Conservation (phyloP, 2,888 invertebrate species). For the Drosophila eohydei region DNA sequence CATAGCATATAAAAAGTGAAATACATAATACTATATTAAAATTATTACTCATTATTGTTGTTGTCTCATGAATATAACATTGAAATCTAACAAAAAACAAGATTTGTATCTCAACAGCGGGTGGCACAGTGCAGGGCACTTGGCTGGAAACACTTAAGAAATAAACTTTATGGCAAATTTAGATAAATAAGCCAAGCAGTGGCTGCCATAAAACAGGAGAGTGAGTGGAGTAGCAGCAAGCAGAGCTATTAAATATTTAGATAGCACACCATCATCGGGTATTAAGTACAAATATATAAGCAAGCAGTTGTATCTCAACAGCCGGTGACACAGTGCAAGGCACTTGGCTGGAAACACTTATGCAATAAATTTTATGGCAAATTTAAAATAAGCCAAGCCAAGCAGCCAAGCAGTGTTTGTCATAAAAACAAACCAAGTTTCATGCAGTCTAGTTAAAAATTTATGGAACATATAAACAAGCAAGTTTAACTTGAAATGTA, state of each 20-base stretch:
- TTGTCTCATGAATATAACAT: conserved; percentile 76
- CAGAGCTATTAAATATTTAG: background rate
- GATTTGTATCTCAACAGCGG: conserved; percentile 27
- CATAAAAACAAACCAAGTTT: background rate
- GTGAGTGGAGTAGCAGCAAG: background rate
- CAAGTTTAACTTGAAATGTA: too few relatives aligned
- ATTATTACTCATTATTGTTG: conserved; percentile 77
- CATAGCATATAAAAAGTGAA: conserved; percentile 60
- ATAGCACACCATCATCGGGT: too few relatives aligned
- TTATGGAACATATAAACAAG: too few relatives aligned
- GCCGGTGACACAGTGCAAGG: conserved; percentile 24
- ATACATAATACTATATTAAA: conserved; percentile 73
- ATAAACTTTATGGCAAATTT: background rate
- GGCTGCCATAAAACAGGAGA: background rate
- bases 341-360: conserved; percentile 5
- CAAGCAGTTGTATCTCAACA: background rate
- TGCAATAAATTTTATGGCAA: background rate
- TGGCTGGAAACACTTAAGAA: background rate
- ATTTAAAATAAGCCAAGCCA: background rate
- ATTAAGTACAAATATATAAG: background rate
- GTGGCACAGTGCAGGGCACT: conserved; percentile 19
- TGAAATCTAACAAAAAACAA: conserved; percentile 56
- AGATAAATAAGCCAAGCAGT: background rate
- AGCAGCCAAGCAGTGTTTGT: background rate
- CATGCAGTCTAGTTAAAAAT: too few relatives aligned